Conservation (phyloP, 2,888 invertebrate species). For the Atrina japonica region DNA sequence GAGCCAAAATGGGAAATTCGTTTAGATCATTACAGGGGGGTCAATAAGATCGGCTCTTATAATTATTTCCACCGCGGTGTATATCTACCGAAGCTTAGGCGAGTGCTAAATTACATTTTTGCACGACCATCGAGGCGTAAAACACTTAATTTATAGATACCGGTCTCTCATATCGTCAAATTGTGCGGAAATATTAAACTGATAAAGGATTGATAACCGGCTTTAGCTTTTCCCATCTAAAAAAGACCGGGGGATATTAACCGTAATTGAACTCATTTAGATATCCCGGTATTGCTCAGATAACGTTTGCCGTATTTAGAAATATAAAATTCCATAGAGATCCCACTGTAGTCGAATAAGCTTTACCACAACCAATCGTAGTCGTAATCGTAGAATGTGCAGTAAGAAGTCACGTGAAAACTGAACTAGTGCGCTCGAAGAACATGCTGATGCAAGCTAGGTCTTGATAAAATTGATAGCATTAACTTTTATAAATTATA, state of each 20-base stretch:
- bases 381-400: too few relatives aligned
- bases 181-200: conserved; percentile 50
- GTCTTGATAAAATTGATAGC: too few relatives aligned
- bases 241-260: conserved; percentile 37
- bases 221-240: conserved; percentile 39
- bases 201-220: conserved; percentile 45
- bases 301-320: conserved; percentile 19
- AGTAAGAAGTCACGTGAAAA: too few relatives aligned
- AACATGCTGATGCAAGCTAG: too few relatives aligned
- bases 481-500: too few relatives aligned
- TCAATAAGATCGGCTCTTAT: conserved; percentile 32
- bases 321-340: conserved; percentile 8
- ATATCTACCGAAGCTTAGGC: conserved; percentile 31
- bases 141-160: conserved; percentile 46
- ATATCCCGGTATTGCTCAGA: conserved; percentile 14
- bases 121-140: conserved; percentile 40
- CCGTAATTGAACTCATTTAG: conserved; percentile 45
- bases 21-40: conserved; percentile 35
- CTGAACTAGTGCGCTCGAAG: too few relatives aligned
- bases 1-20: conserved; percentile 5
- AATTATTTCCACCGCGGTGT: conserved; percentile 26
- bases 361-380: too few relatives aligned
- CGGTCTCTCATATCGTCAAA: conserved; percentile 47
- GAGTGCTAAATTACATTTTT: conserved; percentile 44
- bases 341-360: too few relatives aligned